phyloP scores from a whole-genome alignment of 2,113 vertebrate genomes.

The Cisticola juncidis region DNA sequence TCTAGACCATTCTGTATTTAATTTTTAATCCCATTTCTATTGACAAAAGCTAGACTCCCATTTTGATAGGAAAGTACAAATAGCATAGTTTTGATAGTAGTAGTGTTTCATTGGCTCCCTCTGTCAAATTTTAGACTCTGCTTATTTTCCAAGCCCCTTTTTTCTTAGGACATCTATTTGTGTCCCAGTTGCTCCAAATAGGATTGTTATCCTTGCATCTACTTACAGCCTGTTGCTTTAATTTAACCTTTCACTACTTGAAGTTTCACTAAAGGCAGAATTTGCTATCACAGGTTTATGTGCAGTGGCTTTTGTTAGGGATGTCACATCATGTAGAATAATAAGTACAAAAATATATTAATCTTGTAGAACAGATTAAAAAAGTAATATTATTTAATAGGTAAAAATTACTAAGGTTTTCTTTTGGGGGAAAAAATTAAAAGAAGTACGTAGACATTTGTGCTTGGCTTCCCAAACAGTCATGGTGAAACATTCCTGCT shows the following conservation, averaged over 20 bases:
- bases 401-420: background rate
- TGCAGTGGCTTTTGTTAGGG: background rate
- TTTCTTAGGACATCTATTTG: slow-evolving; percentile 11
- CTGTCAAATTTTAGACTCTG: background rate
- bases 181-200: slow-evolving; percentile 1
- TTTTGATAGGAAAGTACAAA: background rate
- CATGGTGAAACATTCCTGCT: background rate
- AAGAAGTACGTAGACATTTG: accelerated
- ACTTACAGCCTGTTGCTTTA: background rate
- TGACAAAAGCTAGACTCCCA: background rate
- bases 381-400: background rate
- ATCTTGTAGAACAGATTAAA: background rate
- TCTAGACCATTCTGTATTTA: background rate
- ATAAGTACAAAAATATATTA: background rate
- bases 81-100: background rate
- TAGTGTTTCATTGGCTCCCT: background rate
- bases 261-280: background rate
- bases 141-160: background rate
- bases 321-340: background rate
- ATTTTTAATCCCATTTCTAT: background rate
- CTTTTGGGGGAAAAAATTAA: background rate
- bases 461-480: background rate
- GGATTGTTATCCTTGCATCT: background rate
- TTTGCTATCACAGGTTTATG: background rate
- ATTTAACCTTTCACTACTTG: background rate